Conservation (phyloP, 2,113 vertebrate species). For the Stigmatopora argus region DNA sequence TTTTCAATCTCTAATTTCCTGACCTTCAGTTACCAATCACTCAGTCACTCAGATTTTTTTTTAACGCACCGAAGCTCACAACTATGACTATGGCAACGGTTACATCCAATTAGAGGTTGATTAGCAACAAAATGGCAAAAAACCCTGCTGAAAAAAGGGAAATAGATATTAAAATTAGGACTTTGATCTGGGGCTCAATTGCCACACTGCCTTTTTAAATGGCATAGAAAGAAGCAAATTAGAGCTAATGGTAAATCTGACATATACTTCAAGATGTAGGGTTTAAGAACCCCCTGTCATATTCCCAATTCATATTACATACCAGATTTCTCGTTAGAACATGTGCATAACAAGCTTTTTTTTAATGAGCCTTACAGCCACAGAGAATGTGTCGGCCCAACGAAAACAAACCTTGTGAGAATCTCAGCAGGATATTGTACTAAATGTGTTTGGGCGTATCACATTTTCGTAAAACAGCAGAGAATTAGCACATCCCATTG, state of each 20-base stretch:
- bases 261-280: slow-evolving; percentile 23
- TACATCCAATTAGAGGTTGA: slow-evolving; percentile 44
- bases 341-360: slow-evolving; percentile 19
- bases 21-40: slow-evolving; percentile 27
- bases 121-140: slow-evolving; percentile 40
- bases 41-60: slow-evolving; percentile 2
- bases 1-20: slow-evolving; percentile 24
- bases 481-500: slow-evolving; percentile 30
- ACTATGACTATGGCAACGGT: slow-evolving; percentile 39
- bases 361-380: slow-evolving; percentile 29
- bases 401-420: slow-evolving; percentile 48
- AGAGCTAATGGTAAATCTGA: slow-evolving; percentile 50
- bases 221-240: slow-evolving; percentile 54
- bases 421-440: slow-evolving; percentile 47
- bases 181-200: slow-evolving; percentile 35
- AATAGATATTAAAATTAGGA: slow-evolving; percentile 46
- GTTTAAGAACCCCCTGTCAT: slow-evolving; percentile 18
- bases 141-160: slow-evolving; percentile 35
- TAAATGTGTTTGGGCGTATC: slow-evolving; percentile 50
- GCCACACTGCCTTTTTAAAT: slow-evolving; percentile 36
- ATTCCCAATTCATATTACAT: slow-evolving; percentile 41
- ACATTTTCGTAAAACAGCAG: slow-evolving; percentile 27
- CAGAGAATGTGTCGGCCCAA: slow-evolving; percentile 33
- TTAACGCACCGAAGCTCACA: slow-evolving; percentile 29
- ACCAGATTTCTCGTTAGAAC: slow-evolving; percentile 46